Evolutionary conservation across 2,888 invertebrate genomes (phyloP), one percentile per base, ranked within the genome.

Genomic region (Leucoptera coffeella): DNA sequence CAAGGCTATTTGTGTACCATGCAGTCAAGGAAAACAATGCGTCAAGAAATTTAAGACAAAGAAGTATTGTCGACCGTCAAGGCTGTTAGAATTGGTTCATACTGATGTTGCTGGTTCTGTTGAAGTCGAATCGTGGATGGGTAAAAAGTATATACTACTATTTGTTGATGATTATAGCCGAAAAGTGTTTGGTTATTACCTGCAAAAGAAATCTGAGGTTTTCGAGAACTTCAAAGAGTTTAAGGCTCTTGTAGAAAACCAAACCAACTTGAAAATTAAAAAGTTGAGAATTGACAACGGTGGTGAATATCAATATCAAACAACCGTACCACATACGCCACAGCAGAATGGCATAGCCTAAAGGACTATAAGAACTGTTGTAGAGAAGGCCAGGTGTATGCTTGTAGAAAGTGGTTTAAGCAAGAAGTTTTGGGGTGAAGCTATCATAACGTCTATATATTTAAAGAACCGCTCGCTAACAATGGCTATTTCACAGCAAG

Each of bases 271-370:
- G 19, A 30, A 28, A 12, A 27, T 38, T 9, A 34, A 35, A 25
- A 15, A 4, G 6, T 7, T 40, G 3, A 20, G 35, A 15, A 30
- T 32, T 4, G 38, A 38, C 27, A 35, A 36, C 15, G 38, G 37
- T 10, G 20, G 22, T n/a, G 36, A 39, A 30, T 39, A 36, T 30
- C 9, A 19, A 2, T 39, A 43, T 25, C 33, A 42, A 28, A 30
- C 25, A 3, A 38, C 43, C 2, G 33, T 40, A 3, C 36, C 45
- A 1, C 36, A 45, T 20, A 37, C 34, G 4, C 43, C 42, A 1
- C 35, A 45, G 27, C 41, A 43, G 22, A 50, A 47, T 35, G 48
- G 43, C 2, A 29, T 39, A 4, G 37, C 45, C 10, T 48, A 51
- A 28, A 17, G 43, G 4, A 28, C 32, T 4, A 34, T 32, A 15